A percentile compares a stretch with the other conserved stretches of the same genome.
Conservation (phyloP, 2,888 invertebrate genomes). For the Drosophila borealis region DNA sequence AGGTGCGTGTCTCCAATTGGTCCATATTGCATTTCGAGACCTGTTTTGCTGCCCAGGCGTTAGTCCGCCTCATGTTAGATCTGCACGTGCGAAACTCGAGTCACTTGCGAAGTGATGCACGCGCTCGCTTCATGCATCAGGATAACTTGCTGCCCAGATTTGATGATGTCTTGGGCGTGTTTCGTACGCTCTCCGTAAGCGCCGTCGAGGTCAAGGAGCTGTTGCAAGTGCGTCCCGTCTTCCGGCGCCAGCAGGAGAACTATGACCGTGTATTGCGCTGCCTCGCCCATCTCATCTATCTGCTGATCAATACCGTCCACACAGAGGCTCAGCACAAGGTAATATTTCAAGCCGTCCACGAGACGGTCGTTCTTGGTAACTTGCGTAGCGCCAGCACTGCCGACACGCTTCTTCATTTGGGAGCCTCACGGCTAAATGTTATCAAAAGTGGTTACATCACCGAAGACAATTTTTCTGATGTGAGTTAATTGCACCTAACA, state of each 20-base stretch:
- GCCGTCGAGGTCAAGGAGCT: slow-evolving; percentile 87
- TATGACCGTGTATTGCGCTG: slow-evolving; percentile 93
- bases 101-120: slow-evolving; percentile 58
- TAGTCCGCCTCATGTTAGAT: slow-evolving; percentile 93
- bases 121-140: slow-evolving; percentile 71
- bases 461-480: slow-evolving; percentile 87
- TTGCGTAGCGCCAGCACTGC: slow-evolving; percentile 89
- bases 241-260: slow-evolving; percentile 91
- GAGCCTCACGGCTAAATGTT: slow-evolving; percentile 91
- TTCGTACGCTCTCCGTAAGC: slow-evolving; percentile 88
- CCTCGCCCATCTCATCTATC: slow-evolving; percentile 90
- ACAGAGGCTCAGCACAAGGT: slow-evolving; percentile 85
- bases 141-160: slow-evolving; percentile 87
- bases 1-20: slow-evolving; percentile 92
- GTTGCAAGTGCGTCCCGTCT: slow-evolving; percentile 88
- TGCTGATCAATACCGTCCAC: slow-evolving; percentile 87
- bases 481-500: slow-evolving; percentile 45
- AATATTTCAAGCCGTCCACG: slow-evolving; percentile 85
- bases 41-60: slow-evolving; percentile 93
- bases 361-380: slow-evolving; percentile 85
- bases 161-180: slow-evolving; percentile 89
- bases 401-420: slow-evolving; percentile 94
- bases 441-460: slow-evolving; percentile 91
- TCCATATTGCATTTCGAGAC: slow-evolving; percentile 92
- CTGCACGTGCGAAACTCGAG: slow-evolving; percentile 87